Base-by-base conservation (phyloP, 1,140 invertebrate species). In the Papilio aristodemus region DNA sequence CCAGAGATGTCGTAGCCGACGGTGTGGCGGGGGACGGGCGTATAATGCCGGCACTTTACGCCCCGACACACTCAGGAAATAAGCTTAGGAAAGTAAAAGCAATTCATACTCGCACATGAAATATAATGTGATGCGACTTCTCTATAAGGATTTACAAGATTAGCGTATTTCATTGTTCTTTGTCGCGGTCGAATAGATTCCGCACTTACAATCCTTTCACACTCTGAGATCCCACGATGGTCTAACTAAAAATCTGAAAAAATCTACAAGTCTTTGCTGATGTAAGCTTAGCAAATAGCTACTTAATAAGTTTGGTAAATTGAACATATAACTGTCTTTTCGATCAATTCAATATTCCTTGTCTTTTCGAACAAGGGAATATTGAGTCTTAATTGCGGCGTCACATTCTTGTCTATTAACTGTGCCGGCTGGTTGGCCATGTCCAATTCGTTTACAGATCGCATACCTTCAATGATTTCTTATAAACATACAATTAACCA, bases 41-140 rank as follows among this genome's bases (percentile, higher is more conserved):
- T 63, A 78, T 88, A 91, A 91, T 90, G 85, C 86, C 77, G 87
- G 79, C 89, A 91, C 89, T 90, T 89, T 89, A 87, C 82, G 76
- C 85, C 77, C 84, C 80, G 75, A 78, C 80, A 82, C 80, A 73
- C 82, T 79, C 85, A 88, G 89, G 87, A 90, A 91, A 91, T 91
- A 91, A 91, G 89, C 89, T 90, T 89, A 87, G 80, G 81, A 89
- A 90, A 83, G 83, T 91, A 91, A 91, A 90, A 91, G 89, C 89
- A 90, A 91, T 90, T 89, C 79, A 83, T 81, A 73, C 83, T 88
- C 86, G 67, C 85, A 86, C 80, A 85, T 86, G 84, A 89, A 89
- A 89, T 91, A 91, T 90, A 87, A 88, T 79, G 76, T 79, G 71
- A 84, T 82, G 79, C 83, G 85, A 84, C 79, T 78, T 79, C 80